Conservation (phyloP, 2,113 vertebrate genomes). For the Carassius auratus region DNA sequence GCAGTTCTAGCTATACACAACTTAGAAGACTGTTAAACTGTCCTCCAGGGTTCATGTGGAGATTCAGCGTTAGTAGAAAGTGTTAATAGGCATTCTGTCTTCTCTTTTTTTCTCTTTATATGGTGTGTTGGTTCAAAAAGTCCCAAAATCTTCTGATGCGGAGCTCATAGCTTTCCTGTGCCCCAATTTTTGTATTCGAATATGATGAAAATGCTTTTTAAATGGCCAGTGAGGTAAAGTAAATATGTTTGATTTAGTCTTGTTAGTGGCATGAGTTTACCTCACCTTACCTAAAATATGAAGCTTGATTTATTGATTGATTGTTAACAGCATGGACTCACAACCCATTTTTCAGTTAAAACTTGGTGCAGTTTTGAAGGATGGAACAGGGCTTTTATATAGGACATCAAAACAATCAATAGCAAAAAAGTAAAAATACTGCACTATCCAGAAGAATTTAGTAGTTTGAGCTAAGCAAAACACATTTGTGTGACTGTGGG, state of each 20-base stretch:
- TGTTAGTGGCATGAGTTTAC: background rate
- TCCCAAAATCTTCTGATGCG: background rate
- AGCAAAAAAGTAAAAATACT: background rate
- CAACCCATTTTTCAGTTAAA: background rate
- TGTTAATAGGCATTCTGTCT: constrained; percentile 29
- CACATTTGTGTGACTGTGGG: background rate
- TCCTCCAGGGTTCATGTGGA: constrained; percentile 17
- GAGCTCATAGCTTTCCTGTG: background rate
- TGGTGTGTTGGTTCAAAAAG: constrained; percentile 25
- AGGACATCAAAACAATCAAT: constrained; percentile 22
- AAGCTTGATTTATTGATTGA: background rate
- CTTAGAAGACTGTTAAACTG: constrained; percentile 26
- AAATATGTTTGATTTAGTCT: background rate
- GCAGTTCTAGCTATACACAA: background rate
- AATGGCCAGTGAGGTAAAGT: background rate
- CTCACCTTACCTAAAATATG: background rate
- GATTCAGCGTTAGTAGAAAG: background rate
- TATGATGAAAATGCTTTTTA: background rate
- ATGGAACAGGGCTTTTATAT: constrained; percentile 11
- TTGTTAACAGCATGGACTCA: background rate
- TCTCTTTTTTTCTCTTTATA: background rate
- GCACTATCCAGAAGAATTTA: background rate
- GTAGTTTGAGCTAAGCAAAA: background rate
- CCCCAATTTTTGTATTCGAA: constrained; percentile 4
- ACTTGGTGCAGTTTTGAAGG: background rate